Conservation (phyloP, 2,888 invertebrate species). For the Strigamia maritima region DNA sequence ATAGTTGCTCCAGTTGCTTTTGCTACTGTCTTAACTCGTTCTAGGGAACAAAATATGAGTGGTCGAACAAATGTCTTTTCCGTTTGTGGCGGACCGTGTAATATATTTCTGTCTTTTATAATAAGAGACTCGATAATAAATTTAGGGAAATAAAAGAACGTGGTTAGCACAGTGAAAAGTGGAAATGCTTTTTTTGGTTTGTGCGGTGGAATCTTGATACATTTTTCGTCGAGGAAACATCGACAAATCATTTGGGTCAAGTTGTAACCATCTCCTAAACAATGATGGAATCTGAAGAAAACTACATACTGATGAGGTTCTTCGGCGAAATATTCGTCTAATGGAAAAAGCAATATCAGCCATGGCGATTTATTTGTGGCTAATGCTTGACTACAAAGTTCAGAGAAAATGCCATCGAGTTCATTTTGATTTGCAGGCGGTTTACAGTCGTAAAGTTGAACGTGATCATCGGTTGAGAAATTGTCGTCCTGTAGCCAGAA, state of each 20-base stretch:
- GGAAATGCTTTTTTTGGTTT: not conserved
- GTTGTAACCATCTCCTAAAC: not conserved
- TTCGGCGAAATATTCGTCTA: not conserved
- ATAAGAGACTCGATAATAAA: not conserved
- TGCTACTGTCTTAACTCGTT: too few species aligned
- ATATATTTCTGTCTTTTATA: not conserved
- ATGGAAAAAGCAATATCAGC: not conserved
- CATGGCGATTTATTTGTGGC: not conserved
- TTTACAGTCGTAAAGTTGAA: not conserved
- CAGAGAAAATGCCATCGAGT: not conserved
- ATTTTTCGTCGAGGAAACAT: not conserved
- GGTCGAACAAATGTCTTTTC: too few species aligned
- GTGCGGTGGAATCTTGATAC: not conserved
- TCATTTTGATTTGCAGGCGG: not conserved
- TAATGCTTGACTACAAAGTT: not conserved
- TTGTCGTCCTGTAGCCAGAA: not conserved
- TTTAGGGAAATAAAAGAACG: not conserved
- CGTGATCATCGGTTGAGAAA: not conserved
- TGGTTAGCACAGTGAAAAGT: not conserved
- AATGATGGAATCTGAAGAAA: not conserved
- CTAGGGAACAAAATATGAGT: too few species aligned
- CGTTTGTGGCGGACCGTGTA: not conserved
- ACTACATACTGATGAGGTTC: not conserved
- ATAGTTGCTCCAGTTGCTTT: too few species aligned
- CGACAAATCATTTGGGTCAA: not conserved